These are phyloP conservation scores for Mellivora capensis DNA, from an alignment of 2,113 vertebrate genomes.

Conservation along the genomic window DNA sequence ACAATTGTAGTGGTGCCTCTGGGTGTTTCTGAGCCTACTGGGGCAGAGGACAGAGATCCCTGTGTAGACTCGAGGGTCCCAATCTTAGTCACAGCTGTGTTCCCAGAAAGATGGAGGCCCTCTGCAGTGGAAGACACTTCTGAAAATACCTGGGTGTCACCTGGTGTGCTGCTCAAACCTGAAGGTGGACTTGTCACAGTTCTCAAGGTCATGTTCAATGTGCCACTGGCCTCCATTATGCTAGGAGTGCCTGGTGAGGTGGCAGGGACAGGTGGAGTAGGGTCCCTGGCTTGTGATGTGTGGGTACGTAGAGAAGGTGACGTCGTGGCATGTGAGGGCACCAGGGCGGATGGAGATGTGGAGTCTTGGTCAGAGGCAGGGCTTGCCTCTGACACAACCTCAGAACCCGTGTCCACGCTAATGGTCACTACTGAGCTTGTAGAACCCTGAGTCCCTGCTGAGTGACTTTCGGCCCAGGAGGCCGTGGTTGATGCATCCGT, in stretches of 20 bases:
- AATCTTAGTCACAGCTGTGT: accelerated
- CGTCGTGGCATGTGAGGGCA: accelerated
- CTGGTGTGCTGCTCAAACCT: accelerated
- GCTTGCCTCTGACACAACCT: not conserved
- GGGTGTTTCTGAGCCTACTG: not conserved
- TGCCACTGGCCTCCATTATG: too few species aligned
- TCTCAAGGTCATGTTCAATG: accelerated
- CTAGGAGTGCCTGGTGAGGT: accelerated
- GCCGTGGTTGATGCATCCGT: too few species aligned
- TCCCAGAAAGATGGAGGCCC: accelerated
- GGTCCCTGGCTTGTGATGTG: accelerated
- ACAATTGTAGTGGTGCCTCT: accelerated
- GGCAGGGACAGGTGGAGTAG: accelerated
- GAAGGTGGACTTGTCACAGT: not conserved
- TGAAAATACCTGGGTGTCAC: accelerated
- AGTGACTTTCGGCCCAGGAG: accelerated
- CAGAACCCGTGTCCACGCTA: not conserved
- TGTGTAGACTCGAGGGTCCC: not conserved
- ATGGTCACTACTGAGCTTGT: not conserved
- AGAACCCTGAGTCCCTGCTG: not conserved
- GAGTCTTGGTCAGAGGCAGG: not conserved
- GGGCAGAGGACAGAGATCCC: not conserved
- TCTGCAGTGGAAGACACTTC: not conserved
- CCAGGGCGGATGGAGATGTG: not conserved
- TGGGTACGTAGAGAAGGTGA: too few species aligned